Conservation (phyloP, 1,140 invertebrate species). For the Magallana angulata region DNA sequence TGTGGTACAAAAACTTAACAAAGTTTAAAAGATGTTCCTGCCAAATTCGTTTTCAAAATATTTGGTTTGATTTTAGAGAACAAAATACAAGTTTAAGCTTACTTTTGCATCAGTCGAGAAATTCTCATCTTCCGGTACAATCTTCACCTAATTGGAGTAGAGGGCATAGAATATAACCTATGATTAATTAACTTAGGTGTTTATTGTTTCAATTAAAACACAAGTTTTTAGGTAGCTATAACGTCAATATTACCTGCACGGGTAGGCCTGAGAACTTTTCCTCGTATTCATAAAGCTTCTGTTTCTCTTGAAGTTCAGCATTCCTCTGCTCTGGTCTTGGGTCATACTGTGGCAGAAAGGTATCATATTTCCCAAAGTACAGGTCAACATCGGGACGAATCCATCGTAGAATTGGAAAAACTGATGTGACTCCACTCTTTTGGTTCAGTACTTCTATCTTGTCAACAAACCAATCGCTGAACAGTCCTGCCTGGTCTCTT, state of each 20-base stretch:
- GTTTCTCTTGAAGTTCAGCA: conserved; percentile 71
- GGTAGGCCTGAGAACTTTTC: conserved; percentile 37
- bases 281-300: conserved; percentile 66
- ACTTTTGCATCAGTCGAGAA: too few species aligned
- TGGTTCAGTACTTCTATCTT: conserved; percentile 72
- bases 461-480: conserved; percentile 79
- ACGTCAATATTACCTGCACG: conserved; percentile 29
- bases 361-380: conserved; percentile 70
- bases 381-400: conserved; percentile 78
- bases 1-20: too few species aligned
- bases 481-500: conserved; percentile 76
- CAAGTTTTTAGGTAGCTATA: too few species aligned
- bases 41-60: too few species aligned
- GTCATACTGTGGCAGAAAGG: conserved; percentile 75
- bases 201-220: too few species aligned
- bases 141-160: too few species aligned
- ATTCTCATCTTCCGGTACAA: too few species aligned
- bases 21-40: too few species aligned
- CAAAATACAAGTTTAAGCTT: too few species aligned
- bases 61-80: too few species aligned
- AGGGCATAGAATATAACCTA: too few species aligned
- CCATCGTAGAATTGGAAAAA: conserved; percentile 81
- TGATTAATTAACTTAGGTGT: too few species aligned
- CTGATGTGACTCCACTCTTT: conserved; percentile 60
- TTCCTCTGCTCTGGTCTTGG: conserved; percentile 63